A percentile compares a stretch with the other conserved stretches of the same genome.
Evolutionary conservation across 2,113 vertebrate genomes (phyloP).

Genomic region (Etheostoma cragini): DNA sequence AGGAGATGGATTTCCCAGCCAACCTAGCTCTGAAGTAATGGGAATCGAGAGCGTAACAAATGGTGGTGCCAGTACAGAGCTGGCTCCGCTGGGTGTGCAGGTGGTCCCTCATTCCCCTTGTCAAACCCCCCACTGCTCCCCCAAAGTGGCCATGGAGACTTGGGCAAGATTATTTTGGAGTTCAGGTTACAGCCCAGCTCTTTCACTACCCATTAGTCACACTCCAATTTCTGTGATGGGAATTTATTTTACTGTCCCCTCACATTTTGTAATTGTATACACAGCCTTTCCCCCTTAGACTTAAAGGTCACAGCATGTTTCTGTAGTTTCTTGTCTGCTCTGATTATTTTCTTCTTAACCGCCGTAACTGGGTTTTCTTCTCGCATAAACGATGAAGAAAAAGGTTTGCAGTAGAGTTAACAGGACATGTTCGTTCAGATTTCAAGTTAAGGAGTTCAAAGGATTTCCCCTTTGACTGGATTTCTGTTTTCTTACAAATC

Average conservation of each 20-base stretch:
- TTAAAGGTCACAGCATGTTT: slow-evolving; percentile 73
- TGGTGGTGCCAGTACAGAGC: slow-evolving; percentile 74
- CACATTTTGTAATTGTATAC: slow-evolving; percentile 69
- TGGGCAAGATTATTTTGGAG: slow-evolving; percentile 71
- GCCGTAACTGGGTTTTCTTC: slow-evolving; percentile 16
- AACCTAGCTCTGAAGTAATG: slow-evolving; percentile 76
- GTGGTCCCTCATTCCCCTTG: slow-evolving; percentile 71
- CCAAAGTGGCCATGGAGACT: slow-evolving; percentile 73
- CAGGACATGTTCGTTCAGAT: slow-evolving; percentile 62
- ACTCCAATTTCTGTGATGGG: slow-evolving; percentile 72
- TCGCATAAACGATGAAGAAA: slow-evolving; percentile 53
- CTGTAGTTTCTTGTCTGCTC: slow-evolving; percentile 69
- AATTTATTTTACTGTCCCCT: slow-evolving; percentile 59
- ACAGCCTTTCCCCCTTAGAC: slow-evolving; percentile 54
- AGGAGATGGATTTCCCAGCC: slow-evolving; percentile 81
- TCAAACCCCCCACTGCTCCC: slow-evolving; percentile 65
- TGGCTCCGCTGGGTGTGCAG: slow-evolving; percentile 74
- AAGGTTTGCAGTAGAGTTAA: slow-evolving; percentile 44
- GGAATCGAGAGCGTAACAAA: slow-evolving; percentile 78
- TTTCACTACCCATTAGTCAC: slow-evolving; percentile 76
- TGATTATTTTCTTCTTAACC: slow-evolving; percentile 68
- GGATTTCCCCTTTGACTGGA: slow-evolving; percentile 52
- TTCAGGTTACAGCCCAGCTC: slow-evolving; percentile 73
- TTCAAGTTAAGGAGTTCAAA: slow-evolving; percentile 56
- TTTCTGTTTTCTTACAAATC: slow-evolving; percentile 67